These are phyloP conservation scores for Manduca sexta DNA, from an alignment of 1,140 invertebrate species.

Conservation along the genomic window DNA sequence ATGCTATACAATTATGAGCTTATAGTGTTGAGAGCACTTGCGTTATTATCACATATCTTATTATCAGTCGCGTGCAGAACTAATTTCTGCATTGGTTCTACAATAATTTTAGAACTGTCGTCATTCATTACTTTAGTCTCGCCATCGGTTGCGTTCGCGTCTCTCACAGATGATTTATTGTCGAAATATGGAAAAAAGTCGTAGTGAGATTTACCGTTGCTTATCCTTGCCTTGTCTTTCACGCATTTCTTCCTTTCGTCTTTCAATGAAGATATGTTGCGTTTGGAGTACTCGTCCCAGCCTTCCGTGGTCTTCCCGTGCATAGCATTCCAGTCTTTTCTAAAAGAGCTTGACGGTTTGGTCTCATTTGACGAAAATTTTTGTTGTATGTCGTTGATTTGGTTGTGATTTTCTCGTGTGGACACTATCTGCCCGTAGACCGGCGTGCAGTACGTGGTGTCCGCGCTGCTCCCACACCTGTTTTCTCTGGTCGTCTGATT, in stretches of 20 bases:
- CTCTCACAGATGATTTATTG: constrained; percentile 44
- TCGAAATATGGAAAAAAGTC: constrained; percentile 65
- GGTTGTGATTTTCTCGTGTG: constrained; percentile 63
- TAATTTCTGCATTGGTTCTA: constrained; percentile 70
- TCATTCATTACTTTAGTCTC: constrained; percentile 35
- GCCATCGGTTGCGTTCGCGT: constrained; percentile 18
- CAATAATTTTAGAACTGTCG: constrained; percentile 63
- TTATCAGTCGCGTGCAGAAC: constrained; percentile 70
- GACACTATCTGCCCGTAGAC: constrained; percentile 64
- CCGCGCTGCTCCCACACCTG: constrained; percentile 35
- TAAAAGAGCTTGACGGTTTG: constrained; percentile 58
- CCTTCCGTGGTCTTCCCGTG: constrained; percentile 44
- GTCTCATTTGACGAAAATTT: constrained; percentile 50
- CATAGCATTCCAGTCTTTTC: constrained; percentile 54
- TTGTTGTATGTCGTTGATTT: constrained; percentile 66
- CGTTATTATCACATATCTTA: constrained; percentile 68
- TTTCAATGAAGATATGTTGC: constrained; percentile 43
- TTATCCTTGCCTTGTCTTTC: constrained; percentile 46
- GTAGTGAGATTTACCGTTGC: constrained; percentile 56
- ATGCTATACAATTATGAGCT: constrained; percentile 55
- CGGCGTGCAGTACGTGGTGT: constrained; percentile 61
- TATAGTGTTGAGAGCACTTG: constrained; percentile 65
- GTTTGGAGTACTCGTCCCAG: constrained; percentile 61
- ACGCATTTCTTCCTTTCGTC: constrained; percentile 42
- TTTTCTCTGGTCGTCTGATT: constrained; percentile 52